Evolutionary conservation across 2,888 invertebrate species (phyloP).

Genomic region (Buathra laborator): DNA sequence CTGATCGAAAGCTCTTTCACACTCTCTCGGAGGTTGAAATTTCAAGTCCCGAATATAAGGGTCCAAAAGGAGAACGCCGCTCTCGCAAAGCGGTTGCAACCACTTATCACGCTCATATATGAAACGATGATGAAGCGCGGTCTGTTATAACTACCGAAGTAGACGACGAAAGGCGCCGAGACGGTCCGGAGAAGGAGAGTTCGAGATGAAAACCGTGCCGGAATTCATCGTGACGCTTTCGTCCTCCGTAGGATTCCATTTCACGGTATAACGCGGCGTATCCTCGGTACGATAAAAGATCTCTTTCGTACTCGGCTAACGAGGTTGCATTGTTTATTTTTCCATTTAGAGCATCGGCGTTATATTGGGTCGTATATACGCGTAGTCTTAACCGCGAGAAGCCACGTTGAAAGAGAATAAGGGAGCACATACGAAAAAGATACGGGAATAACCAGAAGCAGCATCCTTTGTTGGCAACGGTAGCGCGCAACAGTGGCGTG

Average conservation of each 20-base stretch:
- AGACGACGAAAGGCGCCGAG: slow-evolving; percentile 67
- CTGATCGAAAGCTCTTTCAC: slow-evolving; percentile 31
- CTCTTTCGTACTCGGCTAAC: slow-evolving; percentile 74
- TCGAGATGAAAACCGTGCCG: slow-evolving; percentile 62
- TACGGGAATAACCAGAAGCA: slow-evolving; percentile 66
- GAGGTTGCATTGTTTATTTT: slow-evolving; percentile 83
- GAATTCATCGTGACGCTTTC: slow-evolving; percentile 75
- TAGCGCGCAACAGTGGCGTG: slow-evolving; percentile 70
- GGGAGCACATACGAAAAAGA: slow-evolving; percentile 7
- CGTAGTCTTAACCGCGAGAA: slow-evolving; percentile 17
- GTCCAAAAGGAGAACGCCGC: neutral
- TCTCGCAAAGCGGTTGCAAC: slow-evolving; percentile 61
- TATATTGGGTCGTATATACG: neutral
- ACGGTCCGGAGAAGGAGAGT: neutral
- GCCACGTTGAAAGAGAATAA: slow-evolving; percentile 9
- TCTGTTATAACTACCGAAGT: slow-evolving; percentile 22
- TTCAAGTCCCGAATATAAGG: slow-evolving; percentile 12
- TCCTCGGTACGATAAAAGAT: slow-evolving; percentile 76
- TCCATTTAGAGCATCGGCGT: slow-evolving; percentile 72
- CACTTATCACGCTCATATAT: slow-evolving; percentile 76
- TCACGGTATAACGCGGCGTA: slow-evolving; percentile 81
- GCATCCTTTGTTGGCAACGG: slow-evolving; percentile 71
- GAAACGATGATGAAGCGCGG: slow-evolving; percentile 63
- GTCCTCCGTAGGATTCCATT: slow-evolving; percentile 79
- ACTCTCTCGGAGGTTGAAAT: neutral